Percentiles rank a stretch among this genome's conserved stretches.
These are phyloP conservation scores for Embiotoca jacksoni DNA, from an alignment of 2,113 vertebrate genomes.

Conservation along the genomic window DNA sequence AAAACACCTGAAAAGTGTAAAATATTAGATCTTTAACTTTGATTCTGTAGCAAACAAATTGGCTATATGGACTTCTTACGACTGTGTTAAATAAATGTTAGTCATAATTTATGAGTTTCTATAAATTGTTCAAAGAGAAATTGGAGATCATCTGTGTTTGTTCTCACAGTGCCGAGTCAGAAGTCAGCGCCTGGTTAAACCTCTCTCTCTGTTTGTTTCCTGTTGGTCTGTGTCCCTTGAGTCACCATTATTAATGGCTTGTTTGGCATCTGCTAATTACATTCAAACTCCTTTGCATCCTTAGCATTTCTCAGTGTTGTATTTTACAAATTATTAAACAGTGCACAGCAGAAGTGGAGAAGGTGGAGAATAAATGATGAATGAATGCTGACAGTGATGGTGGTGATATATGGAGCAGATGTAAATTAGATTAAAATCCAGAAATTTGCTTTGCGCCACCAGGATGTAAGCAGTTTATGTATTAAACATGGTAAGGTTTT, in stretches of 20 bases:
- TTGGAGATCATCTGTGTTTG: not conserved
- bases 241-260: conserved; percentile 8
- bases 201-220: not conserved
- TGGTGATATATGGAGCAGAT: not conserved
- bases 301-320: too few species aligned
- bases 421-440: not conserved
- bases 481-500: conserved; percentile 9
- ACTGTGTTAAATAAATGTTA: conserved; percentile 5
- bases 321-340: not conserved
- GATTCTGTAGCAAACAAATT: too few species aligned
- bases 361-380: not conserved
- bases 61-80: not conserved
- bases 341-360: not conserved
- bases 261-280: conserved; percentile 1
- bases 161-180: not conserved
- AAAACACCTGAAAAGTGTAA: too few species aligned
- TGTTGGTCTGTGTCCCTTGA: conserved; percentile 8
- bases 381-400: not conserved
- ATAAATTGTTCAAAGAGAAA: not conserved
- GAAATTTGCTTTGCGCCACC: not conserved
- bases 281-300: not conserved
- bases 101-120: conserved; percentile 7
- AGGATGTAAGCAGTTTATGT: conserved; percentile 13
- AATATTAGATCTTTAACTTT: too few species aligned
- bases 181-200: not conserved